Base-by-base conservation (phyloP, 2,797 vertebrate species). In the Syngnathus acus region DNA sequence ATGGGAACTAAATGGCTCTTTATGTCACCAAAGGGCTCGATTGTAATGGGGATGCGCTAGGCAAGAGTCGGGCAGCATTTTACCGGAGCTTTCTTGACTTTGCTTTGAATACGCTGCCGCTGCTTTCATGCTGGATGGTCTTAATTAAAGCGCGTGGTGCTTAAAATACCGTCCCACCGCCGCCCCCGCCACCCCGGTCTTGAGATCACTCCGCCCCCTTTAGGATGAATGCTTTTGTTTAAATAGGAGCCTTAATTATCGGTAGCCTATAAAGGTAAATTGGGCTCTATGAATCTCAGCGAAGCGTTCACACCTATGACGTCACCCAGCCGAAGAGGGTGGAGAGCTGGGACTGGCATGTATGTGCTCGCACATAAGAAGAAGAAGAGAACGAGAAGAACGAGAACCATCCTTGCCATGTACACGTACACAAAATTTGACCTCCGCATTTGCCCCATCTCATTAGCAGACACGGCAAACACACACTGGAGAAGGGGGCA, bases 1-100 rank as follows among this genome's bases (percentile, higher is more conserved):
- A 89, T 84, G 77, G 81, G 78, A 76, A 84, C 80, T 89, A 88
- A 90, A 89, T 83, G 84, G 84, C 71, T 78, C 80, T 87, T 89
- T 89, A 88, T 89, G 77, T 80, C 78, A 79, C 85, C 76, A 84
- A 86, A 85, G 76, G 74, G 72, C 67, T 68, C 68, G 73, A 87
- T 86, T 89, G 86, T 86, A 84, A 79, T 71, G 48, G 74, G 75
- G 82, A 87, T 74, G 81, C 73, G 72, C 81, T 77, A 14, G 72
- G 81, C 79, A 79, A 71, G 70, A 77, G 66, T 64, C 74, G 63
- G 39, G 66, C 75, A 68, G 71, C 72, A 62, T 65, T 82, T 82
- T 77, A 82, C 76, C 73, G 77, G 73, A 68, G 77, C 60, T 78
- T 82, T 79, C 75, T 81, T 77, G 70, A 72, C 72, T 72, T 73